Percentiles rank a stretch among this genome's conserved stretches.
Evolutionary conservation across 1,140 invertebrate genomes (phyloP).

Genomic region (Elymnias hypermnestra): DNA sequence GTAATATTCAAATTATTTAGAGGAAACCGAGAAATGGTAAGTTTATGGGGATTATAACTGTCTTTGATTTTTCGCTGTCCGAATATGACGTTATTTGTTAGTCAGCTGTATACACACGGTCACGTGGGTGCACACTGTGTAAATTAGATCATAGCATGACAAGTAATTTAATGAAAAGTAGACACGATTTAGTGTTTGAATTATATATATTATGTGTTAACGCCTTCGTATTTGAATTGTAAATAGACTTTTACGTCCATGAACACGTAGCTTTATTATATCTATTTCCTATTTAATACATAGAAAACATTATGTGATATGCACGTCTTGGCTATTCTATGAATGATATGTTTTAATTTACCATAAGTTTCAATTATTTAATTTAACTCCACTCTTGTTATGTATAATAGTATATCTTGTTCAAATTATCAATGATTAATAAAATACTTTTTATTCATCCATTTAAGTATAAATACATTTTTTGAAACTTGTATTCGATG

Average conservation of each 20-base stretch:
- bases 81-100: neutral
- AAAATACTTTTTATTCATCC: too few relatives aligned
- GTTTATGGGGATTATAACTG: neutral
- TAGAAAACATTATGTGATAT: neutral
- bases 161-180: constrained; percentile 18
- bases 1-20: constrained; percentile 2
- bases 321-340: neutral
- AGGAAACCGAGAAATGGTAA: constrained; percentile 11
- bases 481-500: too few relatives aligned
- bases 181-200: constrained; percentile 4
- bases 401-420: too few relatives aligned
- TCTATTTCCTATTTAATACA: neutral
- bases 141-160: constrained; percentile 20
- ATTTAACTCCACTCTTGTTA: neutral
- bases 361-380: too few relatives aligned
- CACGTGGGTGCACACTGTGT: constrained; percentile 18
- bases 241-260: constrained; percentile 14
- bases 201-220: constrained; percentile 5
- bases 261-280: constrained; percentile 11
- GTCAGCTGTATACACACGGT: constrained; percentile 13
- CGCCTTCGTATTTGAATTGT: constrained; percentile 19
- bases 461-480: too few relatives aligned
- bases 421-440: too few relatives aligned
- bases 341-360: too few relatives aligned
- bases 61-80: neutral